These are phyloP conservation scores for Pachyrhynchus sulphureomaculatus DNA, from an alignment of 1,140 invertebrate species.

Conservation along the genomic window DNA sequence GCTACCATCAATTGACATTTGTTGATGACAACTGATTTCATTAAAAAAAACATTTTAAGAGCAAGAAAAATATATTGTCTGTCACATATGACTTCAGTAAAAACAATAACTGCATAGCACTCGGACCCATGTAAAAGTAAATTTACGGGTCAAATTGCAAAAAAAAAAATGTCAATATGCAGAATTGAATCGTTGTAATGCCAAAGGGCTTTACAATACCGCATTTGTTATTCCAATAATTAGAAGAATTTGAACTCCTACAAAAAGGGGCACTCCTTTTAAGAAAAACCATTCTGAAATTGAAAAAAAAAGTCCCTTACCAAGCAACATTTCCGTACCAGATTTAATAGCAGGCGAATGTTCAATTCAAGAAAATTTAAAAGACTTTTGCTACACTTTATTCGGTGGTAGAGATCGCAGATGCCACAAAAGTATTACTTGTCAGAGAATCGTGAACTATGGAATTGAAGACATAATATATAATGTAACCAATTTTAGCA, in stretches of 20 bases:
- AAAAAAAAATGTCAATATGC: conserved; percentile 24
- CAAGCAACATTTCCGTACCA: conserved; percentile 30
- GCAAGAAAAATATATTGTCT: no score
- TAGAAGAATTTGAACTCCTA: conserved; percentile 33
- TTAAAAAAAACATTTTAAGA: no score
- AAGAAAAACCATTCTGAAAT: conserved; percentile 11
- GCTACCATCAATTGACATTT: no score
- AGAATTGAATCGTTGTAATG: conserved; percentile 29
- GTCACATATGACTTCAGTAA: no score
- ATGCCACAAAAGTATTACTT: conserved; percentile 10
- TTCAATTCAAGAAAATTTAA: conserved; percentile 11
- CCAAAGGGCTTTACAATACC: conserved; percentile 27
- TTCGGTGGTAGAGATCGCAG: background rate
- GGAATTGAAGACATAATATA: no score
- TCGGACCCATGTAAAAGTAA: no score
- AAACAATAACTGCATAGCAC: no score
- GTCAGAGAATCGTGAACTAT: no score
- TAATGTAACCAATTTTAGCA: conserved; percentile 28
- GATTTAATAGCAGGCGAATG: conserved; percentile 34
- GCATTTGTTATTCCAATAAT: conserved; percentile 35
- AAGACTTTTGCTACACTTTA: conserved; percentile 7
- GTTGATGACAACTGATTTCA: no score
- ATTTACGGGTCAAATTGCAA: conserved; percentile 30
- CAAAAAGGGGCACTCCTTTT: conserved; percentile 33
- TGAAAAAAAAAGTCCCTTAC: no score